These are phyloP conservation scores for Euura saliciscinereae DNA, from an alignment of 1,140 invertebrate genomes.

Conservation along the genomic window DNA sequence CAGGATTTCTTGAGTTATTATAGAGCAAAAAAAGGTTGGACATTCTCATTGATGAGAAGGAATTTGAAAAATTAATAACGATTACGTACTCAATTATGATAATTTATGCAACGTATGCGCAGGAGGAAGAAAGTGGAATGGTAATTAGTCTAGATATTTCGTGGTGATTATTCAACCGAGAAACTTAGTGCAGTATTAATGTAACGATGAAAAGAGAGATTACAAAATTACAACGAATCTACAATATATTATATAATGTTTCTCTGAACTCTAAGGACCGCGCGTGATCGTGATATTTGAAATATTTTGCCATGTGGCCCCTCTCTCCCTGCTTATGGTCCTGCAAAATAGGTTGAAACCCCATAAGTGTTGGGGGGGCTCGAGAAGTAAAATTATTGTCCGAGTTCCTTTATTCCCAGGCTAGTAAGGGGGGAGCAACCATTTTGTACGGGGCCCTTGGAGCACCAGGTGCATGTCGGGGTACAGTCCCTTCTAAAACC, in stretches of 20 bases:
- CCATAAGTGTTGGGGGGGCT: slow-evolving; percentile 28
- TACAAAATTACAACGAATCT: too few species aligned
- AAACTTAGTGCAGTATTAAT: neutral
- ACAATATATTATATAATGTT: too few species aligned
- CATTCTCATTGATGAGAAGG: too few species aligned
- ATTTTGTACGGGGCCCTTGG: slow-evolving; percentile 56
- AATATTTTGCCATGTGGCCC: neutral
- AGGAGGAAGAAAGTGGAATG: neutral
- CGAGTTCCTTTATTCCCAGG: slow-evolving; percentile 41
- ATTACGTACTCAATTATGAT: too few species aligned
- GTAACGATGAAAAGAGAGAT: too few species aligned
- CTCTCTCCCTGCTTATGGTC: neutral
- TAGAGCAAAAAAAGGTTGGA: too few species aligned
- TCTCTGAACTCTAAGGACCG: too few species aligned
- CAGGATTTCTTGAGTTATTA: neutral
- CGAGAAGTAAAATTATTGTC: slow-evolving; percentile 51
- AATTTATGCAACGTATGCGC: neutral
- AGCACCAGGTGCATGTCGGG: slow-evolving; percentile 54
- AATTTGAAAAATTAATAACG: too few species aligned
- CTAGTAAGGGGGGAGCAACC: slow-evolving; percentile 45
- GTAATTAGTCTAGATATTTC: neutral
- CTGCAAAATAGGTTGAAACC: slow-evolving; percentile 3
- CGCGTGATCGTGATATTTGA: too few species aligned
- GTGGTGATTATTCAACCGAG: neutral
- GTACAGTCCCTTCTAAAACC: slow-evolving; percentile 57